phyloP scores from a whole-genome alignment of 2,113 vertebrate genomes.

The Cyanistes caeruleus region DNA sequence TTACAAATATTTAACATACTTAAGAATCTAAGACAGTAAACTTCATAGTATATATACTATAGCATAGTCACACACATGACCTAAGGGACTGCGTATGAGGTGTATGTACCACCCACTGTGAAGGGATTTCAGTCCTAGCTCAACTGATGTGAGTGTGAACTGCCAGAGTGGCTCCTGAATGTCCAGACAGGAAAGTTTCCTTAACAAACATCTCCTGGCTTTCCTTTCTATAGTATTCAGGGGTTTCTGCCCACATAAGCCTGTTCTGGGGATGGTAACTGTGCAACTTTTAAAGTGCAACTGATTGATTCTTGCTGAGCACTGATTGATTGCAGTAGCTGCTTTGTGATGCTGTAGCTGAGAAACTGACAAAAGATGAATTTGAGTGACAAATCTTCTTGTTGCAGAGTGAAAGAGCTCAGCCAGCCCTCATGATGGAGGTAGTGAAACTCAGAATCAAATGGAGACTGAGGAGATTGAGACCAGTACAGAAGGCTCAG shows the following conservation, averaged over 20 bases:
- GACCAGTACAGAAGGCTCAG: background rate
- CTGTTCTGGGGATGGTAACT: background rate
- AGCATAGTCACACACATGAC: background rate
- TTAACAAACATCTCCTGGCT: background rate
- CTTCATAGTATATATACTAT: background rate
- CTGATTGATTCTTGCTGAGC: background rate
- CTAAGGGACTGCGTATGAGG: background rate
- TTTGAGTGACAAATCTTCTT: background rate
- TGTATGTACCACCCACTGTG: background rate
- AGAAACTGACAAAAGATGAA: background rate
- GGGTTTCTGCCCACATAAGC: background rate
- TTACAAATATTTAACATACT: background rate
- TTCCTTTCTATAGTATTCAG: background rate
- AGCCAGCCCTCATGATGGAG: conserved; percentile 71
- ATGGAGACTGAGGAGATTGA: conserved; percentile 75
- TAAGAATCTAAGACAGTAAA: background rate
- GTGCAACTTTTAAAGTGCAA: background rate
- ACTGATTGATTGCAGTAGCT: conserved; percentile 49
- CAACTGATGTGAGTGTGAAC: background rate
- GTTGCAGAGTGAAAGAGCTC: conserved; percentile 81
- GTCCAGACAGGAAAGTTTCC: background rate
- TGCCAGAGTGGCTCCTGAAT: background rate
- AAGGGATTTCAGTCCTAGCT: background rate
- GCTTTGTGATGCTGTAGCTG: background rate
- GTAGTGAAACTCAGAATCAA: conserved; percentile 59